Conservation (phyloP, 2,888 invertebrate species). For the Augiades crinisus region DNA sequence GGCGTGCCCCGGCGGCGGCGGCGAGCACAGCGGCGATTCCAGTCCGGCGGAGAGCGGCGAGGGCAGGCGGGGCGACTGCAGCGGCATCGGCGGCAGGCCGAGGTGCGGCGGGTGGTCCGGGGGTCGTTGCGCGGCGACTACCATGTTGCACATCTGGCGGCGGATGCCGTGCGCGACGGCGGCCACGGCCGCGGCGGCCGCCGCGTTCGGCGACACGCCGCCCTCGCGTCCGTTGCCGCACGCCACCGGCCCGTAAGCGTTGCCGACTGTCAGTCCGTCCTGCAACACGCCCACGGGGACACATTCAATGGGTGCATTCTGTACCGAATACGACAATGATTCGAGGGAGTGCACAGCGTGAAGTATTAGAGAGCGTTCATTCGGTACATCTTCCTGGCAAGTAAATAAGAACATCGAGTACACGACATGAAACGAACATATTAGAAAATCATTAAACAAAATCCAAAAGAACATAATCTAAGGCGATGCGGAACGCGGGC, state of each 20-base stretch:
- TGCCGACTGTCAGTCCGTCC: conserved; percentile 81
- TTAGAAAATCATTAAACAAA: no score
- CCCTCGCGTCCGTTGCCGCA: conserved; percentile 81
- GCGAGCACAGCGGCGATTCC: conserved; percentile 83
- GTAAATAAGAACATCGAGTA: background rate
- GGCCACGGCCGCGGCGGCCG: conserved; percentile 92
- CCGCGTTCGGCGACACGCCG: conserved; percentile 82
- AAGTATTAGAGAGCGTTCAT: no score
- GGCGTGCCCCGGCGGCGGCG: conserved; percentile 84
- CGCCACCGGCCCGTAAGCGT: conserved; percentile 80
- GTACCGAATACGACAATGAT: background rate
- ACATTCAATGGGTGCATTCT: background rate
- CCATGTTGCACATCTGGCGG: conserved; percentile 93
- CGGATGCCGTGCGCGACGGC: conserved; percentile 92
- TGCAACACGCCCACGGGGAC: conserved; percentile 64
- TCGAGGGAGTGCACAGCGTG: background rate
- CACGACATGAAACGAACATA: background rate
- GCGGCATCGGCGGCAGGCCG: conserved; percentile 62
- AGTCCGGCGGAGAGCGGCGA: conserved; percentile 81
- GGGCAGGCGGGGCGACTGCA: conserved; percentile 70
- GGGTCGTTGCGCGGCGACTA: conserved; percentile 80
- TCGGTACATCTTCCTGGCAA: background rate
- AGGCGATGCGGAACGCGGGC: conserved; percentile 37
- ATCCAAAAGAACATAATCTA: conserved; percentile 11
- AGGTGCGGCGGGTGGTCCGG: conserved; percentile 74